phyloP scores from a whole-genome alignment of 2,888 invertebrate genomes.

The Ophioninae sp. region DNA sequence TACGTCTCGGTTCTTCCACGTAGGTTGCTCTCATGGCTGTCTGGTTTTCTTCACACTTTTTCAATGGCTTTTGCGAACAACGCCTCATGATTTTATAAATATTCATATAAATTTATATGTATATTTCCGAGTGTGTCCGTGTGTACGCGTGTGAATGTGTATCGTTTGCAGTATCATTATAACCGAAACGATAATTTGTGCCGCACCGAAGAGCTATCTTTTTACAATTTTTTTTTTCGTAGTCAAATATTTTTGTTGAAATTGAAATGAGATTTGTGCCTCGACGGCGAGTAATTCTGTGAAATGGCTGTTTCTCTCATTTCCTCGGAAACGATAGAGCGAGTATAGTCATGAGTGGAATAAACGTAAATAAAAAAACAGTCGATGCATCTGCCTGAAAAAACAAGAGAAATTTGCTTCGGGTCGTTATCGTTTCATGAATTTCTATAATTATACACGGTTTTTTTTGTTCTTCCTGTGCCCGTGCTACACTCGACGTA shows the following conservation, averaged over 20 bases:
- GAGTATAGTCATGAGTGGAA: slow-evolving; percentile 6
- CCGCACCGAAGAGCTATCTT: neutral
- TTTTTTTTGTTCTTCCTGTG: slow-evolving; percentile 3
- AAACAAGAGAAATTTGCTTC: slow-evolving; percentile 35
- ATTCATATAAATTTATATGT: neutral
- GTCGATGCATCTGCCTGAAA: slow-evolving; percentile 62
- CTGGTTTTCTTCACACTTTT: slow-evolving; percentile 50
- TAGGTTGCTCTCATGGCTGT: slow-evolving; percentile 56
- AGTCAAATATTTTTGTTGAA: neutral
- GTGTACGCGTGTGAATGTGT: neutral
- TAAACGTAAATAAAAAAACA: slow-evolving; percentile 33
- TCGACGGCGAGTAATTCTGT: slow-evolving; percentile 27
- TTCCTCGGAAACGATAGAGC: neutral
- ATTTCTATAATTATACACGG: neutral
- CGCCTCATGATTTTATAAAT: neutral
- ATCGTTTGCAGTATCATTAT: neutral
- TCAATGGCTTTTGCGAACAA: slow-evolving; percentile 25
- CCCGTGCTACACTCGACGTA: neutral
- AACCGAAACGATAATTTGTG: neutral
- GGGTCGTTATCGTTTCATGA: slow-evolving; percentile 39
- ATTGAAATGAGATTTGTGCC: neutral
- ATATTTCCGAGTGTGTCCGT: neutral
- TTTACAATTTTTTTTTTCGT: neutral
- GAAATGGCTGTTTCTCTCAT: neutral
- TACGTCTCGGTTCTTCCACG: slow-evolving; percentile 44